Percentiles rank a stretch among this genome's conserved stretches.
These are phyloP conservation scores for Palaemon carinicauda DNA, from an alignment of 1,140 invertebrate genomes.

Conservation along the genomic window DNA sequence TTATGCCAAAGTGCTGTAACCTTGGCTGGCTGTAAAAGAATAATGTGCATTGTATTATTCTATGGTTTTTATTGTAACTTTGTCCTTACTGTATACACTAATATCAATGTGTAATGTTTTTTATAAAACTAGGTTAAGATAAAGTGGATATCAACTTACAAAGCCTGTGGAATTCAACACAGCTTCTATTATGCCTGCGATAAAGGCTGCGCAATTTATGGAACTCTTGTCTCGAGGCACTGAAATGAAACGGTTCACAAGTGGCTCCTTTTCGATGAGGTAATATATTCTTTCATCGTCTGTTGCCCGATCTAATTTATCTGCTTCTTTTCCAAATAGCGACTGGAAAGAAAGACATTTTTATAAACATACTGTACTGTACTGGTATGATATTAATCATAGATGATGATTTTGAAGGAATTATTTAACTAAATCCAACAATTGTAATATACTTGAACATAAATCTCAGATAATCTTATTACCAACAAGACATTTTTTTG, in stretches of 20 bases:
- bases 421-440: too few species aligned
- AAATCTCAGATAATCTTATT: too few species aligned
- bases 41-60: not conserved
- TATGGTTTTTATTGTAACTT: too few species aligned
- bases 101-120: too few species aligned
- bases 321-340: slow-evolving; percentile 96
- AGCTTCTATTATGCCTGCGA: slow-evolving; percentile 97
- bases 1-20: slow-evolving; percentile 99
- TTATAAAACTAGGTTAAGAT: too few species aligned
- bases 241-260: slow-evolving; percentile 97
- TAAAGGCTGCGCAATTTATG: slow-evolving; percentile 97
- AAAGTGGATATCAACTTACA: slow-evolving; percentile 74
- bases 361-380: not conserved
- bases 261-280: slow-evolving; percentile 97
- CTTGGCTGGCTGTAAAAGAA: slow-evolving; percentile 85
- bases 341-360: slow-evolving; percentile 70
- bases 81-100: too few species aligned
- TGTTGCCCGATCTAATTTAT: slow-evolving; percentile 97
- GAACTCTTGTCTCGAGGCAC: slow-evolving; percentile 97
- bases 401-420: not conserved
- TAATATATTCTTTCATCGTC: slow-evolving; percentile 98
- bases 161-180: slow-evolving; percentile 94
- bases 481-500: too few species aligned
- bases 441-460: too few species aligned
- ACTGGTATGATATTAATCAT: too few species aligned